Conservation (phyloP, 1,140 invertebrate species). For the Tetragnatha versicolor region DNA sequence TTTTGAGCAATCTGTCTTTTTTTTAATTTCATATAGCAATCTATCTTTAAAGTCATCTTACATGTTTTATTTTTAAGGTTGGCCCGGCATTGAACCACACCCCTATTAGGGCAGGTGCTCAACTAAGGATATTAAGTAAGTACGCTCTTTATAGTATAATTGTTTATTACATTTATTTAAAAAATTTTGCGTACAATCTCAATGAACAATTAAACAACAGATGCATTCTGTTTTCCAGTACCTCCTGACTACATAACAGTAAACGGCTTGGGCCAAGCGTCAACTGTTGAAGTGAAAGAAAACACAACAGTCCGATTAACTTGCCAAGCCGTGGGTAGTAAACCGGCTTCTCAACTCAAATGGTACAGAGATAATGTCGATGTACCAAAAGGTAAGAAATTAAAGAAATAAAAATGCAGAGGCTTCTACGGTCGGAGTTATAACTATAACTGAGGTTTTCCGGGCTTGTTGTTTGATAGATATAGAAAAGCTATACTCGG, state of each 20-base stretch:
- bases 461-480: too few species aligned
- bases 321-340: constrained; percentile 82
- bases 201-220: not conserved
- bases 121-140: constrained; percentile 87
- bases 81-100: constrained; percentile 78
- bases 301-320: constrained; percentile 80
- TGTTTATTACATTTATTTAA: too few species aligned
- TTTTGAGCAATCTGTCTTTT: too few species aligned
- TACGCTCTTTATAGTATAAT: too few species aligned
- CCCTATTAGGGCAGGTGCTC: constrained; percentile 83
- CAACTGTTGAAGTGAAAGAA: constrained; percentile 82
- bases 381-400: constrained; percentile 54
- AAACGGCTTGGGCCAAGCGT: constrained; percentile 76
- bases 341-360: constrained; percentile 84
- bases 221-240: constrained; percentile 68
- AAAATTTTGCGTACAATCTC: not conserved
- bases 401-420: too few species aligned
- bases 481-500: too few species aligned
- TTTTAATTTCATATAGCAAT: too few species aligned
- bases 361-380: constrained; percentile 77
- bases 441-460: too few species aligned
- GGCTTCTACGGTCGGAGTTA: too few species aligned
- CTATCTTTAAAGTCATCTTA: too few species aligned
- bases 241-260: constrained; percentile 86
- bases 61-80: constrained; percentile 46